Base-by-base conservation (phyloP, 2,113 vertebrate genomes). In the Blennius ocellaris region DNA sequence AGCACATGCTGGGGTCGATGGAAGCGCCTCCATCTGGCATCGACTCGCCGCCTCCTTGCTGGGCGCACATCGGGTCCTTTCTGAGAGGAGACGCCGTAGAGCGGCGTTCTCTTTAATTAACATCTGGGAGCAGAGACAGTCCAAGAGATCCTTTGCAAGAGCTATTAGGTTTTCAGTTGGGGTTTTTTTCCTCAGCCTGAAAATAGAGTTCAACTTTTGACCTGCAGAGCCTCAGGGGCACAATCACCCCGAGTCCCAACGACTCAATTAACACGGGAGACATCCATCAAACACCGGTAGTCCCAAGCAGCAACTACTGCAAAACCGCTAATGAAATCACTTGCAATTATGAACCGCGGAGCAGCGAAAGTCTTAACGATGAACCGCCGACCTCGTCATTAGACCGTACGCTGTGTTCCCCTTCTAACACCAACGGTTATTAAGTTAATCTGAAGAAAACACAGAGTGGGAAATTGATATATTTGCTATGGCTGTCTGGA, bases 181-280 rank as follows among this genome's bases (percentile, higher is more conserved):
- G n/a, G n/a, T 30, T 30, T 30, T 30, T 30, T 30, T 30, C 21
- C 21, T 8, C 51, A 12, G 59, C 7, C 54, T 60, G 55, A 82
- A 82, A 72, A 82, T 69, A 11, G 75, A 82, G 73, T 80, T 62
- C 39, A 69, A 58, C 70, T 77, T 83, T 78, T 69, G 78, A 81
- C 84, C 82, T 8, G 0, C 0, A 0, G 5, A 21, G 77, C 67
- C 57, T 48, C 11, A 1, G 53, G 70, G 75, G 7, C 43, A 66
- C 70, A 69, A 38, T 59, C 66, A 40, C 52, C 21, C 6, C 3
- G 0, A 81, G 73, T 69, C 71, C 65, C 80, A 60, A 7, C 2
- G 11, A 11, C 2, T 74, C 78, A 71, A 81, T 81, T 83, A 83
- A 39, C 16, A 36, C 10, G 40, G 44, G 58, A 59, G 57, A 47